phyloP scores from a whole-genome alignment of 2,888 invertebrate genomes.

The Hypolimnas misippus region DNA sequence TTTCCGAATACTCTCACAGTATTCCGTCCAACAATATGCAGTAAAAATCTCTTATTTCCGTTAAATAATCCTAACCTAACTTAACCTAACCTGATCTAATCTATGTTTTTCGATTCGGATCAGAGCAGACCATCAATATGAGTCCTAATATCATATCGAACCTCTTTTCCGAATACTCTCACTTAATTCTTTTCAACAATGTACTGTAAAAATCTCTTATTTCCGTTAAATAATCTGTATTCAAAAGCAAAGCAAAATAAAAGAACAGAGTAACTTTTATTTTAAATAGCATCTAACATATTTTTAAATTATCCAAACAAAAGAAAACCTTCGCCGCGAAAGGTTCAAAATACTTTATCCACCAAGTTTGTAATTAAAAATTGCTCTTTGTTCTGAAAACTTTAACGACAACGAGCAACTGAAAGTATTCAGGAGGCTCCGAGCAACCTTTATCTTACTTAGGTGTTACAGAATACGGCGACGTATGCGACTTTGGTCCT shows the following conservation, averaged over 20 bases:
- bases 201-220: neutral
- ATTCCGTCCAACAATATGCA: neutral
- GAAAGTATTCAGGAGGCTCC: conserved; percentile 37
- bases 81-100: too few relatives aligned
- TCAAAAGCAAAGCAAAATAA: neutral
- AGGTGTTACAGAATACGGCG: conserved; percentile 19
- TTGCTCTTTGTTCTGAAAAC: conserved; percentile 41
- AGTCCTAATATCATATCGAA: neutral
- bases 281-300: conserved; percentile 20
- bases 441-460: conserved; percentile 30
- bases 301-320: conserved; percentile 34
- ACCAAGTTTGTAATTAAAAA: conserved; percentile 45
- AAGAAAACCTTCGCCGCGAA: conserved; percentile 25
- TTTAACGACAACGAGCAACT: conserved; percentile 40
- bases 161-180: neutral
- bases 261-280: conserved; percentile 4
- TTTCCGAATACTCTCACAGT: neutral
- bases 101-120: too few relatives aligned
- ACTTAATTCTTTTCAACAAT: neutral
- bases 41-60: neutral
- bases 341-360: conserved; percentile 39
- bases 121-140: neutral
- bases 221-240: conserved; percentile 5
- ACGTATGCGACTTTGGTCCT: neutral
- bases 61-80: conserved; percentile 7